These are phyloP conservation scores for Eubasilissa regina DNA, from an alignment of 1,140 invertebrate genomes.

Conservation along the genomic window DNA sequence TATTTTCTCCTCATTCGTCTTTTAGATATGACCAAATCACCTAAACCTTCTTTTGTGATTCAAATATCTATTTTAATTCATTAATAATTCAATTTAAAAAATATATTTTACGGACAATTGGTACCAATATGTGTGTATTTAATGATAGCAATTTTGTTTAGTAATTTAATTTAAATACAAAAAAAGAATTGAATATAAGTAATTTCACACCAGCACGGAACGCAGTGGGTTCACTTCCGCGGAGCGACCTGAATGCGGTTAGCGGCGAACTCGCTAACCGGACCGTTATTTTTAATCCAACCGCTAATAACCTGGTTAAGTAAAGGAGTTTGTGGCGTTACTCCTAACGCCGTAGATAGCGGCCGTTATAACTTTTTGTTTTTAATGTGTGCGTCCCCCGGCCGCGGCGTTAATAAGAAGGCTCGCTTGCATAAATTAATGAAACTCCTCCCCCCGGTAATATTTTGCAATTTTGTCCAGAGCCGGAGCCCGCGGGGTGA, in stretches of 20 bases:
- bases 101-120: no score
- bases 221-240: neutral
- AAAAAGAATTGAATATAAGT: no score
- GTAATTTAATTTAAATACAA: no score
- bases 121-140: no score
- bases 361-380: slow-evolving; percentile 26
- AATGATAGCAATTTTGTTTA: no score
- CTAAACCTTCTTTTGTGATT: no score
- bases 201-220: neutral
- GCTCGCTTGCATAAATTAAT: slow-evolving; percentile 23
- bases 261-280: neutral
- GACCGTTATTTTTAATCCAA: slow-evolving; percentile 41
- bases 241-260: neutral
- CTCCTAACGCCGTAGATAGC: slow-evolving; percentile 35
- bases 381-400: neutral
- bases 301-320: slow-evolving; percentile 44
- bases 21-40: no score
- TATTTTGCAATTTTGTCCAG: slow-evolving; percentile 13
- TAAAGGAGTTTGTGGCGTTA: slow-evolving; percentile 38
- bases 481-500: neutral
- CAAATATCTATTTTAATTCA: no score
- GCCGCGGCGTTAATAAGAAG: slow-evolving; percentile 4
- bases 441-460: slow-evolving; percentile 3
- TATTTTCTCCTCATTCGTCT: no score
- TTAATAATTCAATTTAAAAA: no score